These are phyloP conservation scores for Epicampocera succincta DNA, from an alignment of 2,888 invertebrate genomes.

Conservation along the genomic window DNA sequence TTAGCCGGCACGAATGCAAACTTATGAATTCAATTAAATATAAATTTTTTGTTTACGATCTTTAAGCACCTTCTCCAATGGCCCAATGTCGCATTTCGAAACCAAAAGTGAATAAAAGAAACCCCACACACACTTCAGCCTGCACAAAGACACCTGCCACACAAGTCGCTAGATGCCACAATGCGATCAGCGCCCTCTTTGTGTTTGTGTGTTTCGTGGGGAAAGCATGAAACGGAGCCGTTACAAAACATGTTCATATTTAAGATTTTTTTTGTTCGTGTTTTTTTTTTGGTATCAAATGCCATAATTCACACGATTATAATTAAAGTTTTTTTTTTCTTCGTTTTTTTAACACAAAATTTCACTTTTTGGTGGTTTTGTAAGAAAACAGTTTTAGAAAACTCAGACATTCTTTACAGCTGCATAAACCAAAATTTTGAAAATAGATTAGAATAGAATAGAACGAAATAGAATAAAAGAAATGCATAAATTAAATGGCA, in stretches of 20 bases:
- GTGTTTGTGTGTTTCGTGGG: background rate
- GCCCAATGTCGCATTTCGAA: constrained; percentile 1
- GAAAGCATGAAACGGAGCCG: background rate
- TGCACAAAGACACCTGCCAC: constrained; percentile 50
- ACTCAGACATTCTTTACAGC: constrained; percentile 10
- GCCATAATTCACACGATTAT: constrained; percentile 67
- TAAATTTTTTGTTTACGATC: constrained; percentile 40
- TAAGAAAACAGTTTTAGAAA: constrained; percentile 4
- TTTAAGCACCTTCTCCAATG: constrained; percentile 24
- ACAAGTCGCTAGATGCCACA: constrained; percentile 48
- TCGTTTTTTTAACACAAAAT: constrained; percentile 14
- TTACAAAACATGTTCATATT: constrained; percentile 16
- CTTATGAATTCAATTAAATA: constrained; percentile 45
- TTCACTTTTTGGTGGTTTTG: constrained; percentile 48
- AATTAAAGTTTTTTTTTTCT: constrained; percentile 49
- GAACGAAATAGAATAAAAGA: no score
- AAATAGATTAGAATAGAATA: constrained; percentile 1
- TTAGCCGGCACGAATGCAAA: constrained; percentile 37
- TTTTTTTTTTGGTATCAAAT: constrained; percentile 12
- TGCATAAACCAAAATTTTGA: constrained; percentile 21
- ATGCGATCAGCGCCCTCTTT: background rate
- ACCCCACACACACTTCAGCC: constrained; percentile 8
- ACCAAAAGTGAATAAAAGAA: background rate
- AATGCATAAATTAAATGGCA: constrained; percentile 52
- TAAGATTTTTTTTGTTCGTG: background rate